Evolutionary conservation across 2,888 invertebrate genomes (phyloP).

Genomic region (Dasysyrphus tricinctus): DNA sequence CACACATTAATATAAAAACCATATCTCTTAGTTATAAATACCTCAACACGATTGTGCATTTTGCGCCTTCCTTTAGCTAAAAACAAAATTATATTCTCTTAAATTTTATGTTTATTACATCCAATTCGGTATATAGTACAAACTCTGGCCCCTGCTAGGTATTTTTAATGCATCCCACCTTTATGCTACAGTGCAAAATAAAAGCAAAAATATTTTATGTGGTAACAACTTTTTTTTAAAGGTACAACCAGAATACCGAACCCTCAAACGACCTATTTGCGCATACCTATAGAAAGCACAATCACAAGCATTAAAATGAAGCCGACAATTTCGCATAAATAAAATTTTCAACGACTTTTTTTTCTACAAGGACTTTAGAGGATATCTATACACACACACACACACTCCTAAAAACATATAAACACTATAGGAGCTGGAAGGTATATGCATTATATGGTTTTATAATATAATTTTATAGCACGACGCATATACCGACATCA

Average conservation of each 20-base stretch:
- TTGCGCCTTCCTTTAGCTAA: not conserved
- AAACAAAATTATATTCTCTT: slow-evolving; percentile 63
- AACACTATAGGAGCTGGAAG: slow-evolving; percentile 3
- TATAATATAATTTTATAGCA: slow-evolving; percentile 67
- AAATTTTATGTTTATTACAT: slow-evolving; percentile 69
- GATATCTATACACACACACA: not conserved
- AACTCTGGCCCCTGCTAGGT: slow-evolving; percentile 3
- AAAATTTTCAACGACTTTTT: slow-evolving; percentile 66
- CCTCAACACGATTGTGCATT: slow-evolving; percentile 2
- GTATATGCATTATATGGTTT: slow-evolving; percentile 47
- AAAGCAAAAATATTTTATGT: slow-evolving; percentile 38
- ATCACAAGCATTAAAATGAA: slow-evolving; percentile 66
- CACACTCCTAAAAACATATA: not conserved
- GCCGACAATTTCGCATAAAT: slow-evolving; percentile 74
- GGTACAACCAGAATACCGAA: slow-evolving; percentile 22
- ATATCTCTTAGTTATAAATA: not conserved
- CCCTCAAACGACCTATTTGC: slow-evolving; percentile 58
- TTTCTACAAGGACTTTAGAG: slow-evolving; percentile 13
- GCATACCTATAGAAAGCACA: slow-evolving; percentile 42
- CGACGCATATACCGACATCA: slow-evolving; percentile 22
- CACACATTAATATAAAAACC: slow-evolving; percentile 23
- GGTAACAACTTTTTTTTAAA: slow-evolving; percentile 48
- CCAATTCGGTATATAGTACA: slow-evolving; percentile 46
- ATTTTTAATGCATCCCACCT: slow-evolving; percentile 61
- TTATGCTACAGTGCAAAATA: slow-evolving; percentile 24